A percentile compares a stretch with the other conserved stretches of the same genome.
phyloP scores from a whole-genome alignment of 2,888 invertebrate genomes.

The Kuschelorhynchus macadamiae region DNA sequence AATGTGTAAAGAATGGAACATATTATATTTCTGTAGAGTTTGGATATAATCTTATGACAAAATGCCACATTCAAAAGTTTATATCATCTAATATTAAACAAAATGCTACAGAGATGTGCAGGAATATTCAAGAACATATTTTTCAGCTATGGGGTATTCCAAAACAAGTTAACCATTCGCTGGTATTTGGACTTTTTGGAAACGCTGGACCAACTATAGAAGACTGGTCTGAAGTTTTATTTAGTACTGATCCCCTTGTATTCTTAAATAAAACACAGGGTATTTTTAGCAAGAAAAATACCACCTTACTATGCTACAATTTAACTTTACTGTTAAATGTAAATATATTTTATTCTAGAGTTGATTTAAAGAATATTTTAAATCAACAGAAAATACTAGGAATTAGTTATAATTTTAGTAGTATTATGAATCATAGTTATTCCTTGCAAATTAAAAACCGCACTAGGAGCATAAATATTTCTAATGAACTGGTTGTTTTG shows the following conservation, averaged over 20 bases:
- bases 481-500: conserved; percentile 55
- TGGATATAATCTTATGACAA: conserved; percentile 69
- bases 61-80: conserved; percentile 65
- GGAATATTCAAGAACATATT: conserved; percentile 61
- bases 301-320: conserved; percentile 63
- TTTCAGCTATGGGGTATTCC: conserved; percentile 58
- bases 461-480: conserved; percentile 37
- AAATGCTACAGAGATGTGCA: conserved; percentile 59
- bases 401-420: conserved; percentile 56
- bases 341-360: conserved; percentile 69
- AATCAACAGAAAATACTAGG: conserved; percentile 66
- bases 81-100: conserved; percentile 47
- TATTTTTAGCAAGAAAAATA: conserved; percentile 61
- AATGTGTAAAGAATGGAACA: conserved; percentile 67
- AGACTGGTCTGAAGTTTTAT: conserved; percentile 71
- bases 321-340: conserved; percentile 64
- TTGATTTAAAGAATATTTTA: conserved; percentile 60
- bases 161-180: conserved; percentile 56
- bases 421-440: conserved; percentile 50
- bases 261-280: conserved; percentile 59
- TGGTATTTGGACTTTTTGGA: conserved; percentile 69
- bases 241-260: conserved; percentile 61
- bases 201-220: conserved; percentile 67
- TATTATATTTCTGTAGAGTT: conserved; percentile 68
- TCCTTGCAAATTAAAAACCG: conserved; percentile 33